Percentiles rank a stretch among this genome's conserved stretches.
phyloP scores from a whole-genome alignment of 2,113 vertebrate species.

The Malurus melanocephalus region DNA sequence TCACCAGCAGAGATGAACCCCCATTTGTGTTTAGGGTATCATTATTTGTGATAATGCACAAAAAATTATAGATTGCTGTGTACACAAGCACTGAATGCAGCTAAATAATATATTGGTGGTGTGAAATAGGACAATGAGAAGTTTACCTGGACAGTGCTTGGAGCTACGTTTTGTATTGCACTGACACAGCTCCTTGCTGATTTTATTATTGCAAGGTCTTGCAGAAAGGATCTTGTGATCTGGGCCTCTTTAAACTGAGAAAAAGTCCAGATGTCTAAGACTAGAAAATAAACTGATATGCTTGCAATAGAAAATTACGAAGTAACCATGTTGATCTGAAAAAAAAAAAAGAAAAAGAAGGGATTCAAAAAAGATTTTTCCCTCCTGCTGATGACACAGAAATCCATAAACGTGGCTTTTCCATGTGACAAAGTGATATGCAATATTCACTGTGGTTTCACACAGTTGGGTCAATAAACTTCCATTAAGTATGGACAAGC shows the following conservation, averaged over 20 bases:
- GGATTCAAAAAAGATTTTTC: conserved; percentile 38
- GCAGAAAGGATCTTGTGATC: accelerated
- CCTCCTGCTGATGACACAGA: conserved; percentile 66
- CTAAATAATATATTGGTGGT: neutral
- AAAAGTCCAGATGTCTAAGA: neutral
- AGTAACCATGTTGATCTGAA: conserved; percentile 70
- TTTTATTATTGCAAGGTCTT: neutral
- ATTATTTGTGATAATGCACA: too few species aligned
- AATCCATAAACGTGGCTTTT: conserved; percentile 79
- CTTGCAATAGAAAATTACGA: conserved; percentile 63
- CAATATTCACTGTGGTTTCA: conserved; percentile 81
- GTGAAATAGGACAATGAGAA: neutral
- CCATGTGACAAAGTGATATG: conserved; percentile 73
- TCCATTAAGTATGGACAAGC: conserved; percentile 85
- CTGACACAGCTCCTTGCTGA: neutral
- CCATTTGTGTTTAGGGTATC: accelerated
- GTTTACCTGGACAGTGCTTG: neutral
- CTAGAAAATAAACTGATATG: conserved; percentile 13
- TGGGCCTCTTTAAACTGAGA: neutral
- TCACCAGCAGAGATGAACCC: neutral
- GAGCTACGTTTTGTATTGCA: neutral
- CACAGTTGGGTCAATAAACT: conserved; percentile 80
- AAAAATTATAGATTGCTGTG: neutral
- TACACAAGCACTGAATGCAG: neutral
- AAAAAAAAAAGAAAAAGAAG: conserved; percentile 39